These are phyloP conservation scores for Stegostoma tigrinum DNA, from an alignment of 2,113 vertebrate genomes.

Conservation along the genomic window DNA sequence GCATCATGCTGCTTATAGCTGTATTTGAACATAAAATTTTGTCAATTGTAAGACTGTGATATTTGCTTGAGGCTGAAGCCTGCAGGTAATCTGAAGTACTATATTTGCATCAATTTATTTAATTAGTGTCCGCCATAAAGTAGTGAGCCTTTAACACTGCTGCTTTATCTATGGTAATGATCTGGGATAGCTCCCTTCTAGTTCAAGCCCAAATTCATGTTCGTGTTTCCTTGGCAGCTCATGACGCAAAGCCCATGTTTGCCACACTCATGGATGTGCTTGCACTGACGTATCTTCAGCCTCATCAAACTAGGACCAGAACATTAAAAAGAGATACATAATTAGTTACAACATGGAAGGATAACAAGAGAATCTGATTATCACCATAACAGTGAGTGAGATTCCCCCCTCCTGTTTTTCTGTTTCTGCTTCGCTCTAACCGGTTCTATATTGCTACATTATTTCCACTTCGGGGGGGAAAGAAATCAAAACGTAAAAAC, in stretches of 20 bases:
- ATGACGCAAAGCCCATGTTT: neutral
- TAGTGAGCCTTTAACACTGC: neutral
- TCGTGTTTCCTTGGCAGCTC: neutral
- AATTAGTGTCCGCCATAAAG: neutral
- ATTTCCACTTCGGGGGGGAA: neutral
- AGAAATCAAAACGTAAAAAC: neutral
- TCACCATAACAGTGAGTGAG: no score
- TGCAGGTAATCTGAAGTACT: neutral
- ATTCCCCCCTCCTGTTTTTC: neutral
- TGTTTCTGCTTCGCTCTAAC: neutral
- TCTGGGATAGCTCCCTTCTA: neutral
- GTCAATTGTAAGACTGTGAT: constrained; percentile 72
- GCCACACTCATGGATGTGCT: neutral
- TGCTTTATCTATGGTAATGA: neutral
- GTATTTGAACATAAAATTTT: constrained; percentile 89
- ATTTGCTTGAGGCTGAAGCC: neutral
- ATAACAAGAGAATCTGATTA: neutral
- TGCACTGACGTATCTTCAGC: neutral
- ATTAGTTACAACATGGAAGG: neutral
- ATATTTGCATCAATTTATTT: neutral
- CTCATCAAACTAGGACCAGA: neutral
- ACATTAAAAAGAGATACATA: neutral
- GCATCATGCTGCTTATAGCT: constrained; percentile 92
- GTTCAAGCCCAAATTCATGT: neutral
- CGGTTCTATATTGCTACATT: neutral